Percentiles rank a stretch among this genome's conserved stretches.
Conservation (phyloP, 2,113 vertebrate genomes). For the Pteronura brasiliensis region DNA sequence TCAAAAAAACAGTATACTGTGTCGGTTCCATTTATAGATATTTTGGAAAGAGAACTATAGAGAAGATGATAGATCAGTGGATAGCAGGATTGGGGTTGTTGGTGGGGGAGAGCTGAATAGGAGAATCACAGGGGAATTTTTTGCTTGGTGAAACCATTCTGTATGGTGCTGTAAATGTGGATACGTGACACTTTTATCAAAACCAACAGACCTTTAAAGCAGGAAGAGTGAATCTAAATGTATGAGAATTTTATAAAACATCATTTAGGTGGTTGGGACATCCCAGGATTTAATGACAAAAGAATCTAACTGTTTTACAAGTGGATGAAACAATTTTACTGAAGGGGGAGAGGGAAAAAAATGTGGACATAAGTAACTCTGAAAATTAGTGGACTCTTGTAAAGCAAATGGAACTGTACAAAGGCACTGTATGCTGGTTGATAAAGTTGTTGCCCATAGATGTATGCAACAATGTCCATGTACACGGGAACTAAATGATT, state of each 20-base stretch:
- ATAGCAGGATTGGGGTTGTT: neutral
- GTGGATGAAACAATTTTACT: neutral
- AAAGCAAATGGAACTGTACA: neutral
- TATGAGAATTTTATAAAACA: neutral
- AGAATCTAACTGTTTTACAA: neutral
- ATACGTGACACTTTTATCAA: neutral
- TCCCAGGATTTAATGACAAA: neutral
- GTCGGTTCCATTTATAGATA: neutral
- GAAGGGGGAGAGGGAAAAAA: neutral
- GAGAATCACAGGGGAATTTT: neutral
- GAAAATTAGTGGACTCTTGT: neutral
- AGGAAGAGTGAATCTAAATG: neutral
- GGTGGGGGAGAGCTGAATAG: neutral
- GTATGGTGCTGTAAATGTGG: neutral
- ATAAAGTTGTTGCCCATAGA: neutral
- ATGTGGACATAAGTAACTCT: neutral
- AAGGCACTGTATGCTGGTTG: neutral
- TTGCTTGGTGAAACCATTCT: neutral
- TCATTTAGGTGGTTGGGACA: neutral
- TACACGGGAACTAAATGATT: neutral
- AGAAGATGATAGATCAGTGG: neutral
- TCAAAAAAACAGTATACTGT: neutral
- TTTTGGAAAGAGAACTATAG: neutral
- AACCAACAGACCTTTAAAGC: neutral
- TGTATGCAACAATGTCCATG: neutral